Evolutionary conservation across 2,888 invertebrate genomes (phyloP).

Genomic region (Pyralis farinalis): DNA sequence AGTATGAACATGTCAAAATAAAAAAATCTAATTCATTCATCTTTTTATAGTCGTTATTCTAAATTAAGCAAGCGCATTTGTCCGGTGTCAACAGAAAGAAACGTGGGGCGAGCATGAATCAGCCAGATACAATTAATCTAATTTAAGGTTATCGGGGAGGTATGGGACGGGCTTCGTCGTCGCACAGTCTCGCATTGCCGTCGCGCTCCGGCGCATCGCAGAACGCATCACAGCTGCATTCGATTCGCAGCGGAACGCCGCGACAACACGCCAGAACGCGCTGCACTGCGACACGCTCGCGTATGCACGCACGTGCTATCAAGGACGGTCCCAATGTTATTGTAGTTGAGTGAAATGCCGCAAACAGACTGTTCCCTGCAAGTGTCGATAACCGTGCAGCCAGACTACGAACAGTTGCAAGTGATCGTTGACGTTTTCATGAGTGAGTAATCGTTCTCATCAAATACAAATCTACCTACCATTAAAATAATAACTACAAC

Average conservation of each 20-base stretch:
- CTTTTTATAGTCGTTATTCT: conserved; percentile 49
- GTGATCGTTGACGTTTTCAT: conserved; percentile 78
- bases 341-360: conserved; percentile 71
- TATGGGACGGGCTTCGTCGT: conserved; percentile 59
- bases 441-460: conserved; percentile 56
- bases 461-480: too few relatives aligned
- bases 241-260: conserved; percentile 23
- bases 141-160: conserved; percentile 77
- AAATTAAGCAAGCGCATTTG: conserved; percentile 64
- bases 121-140: conserved; percentile 78
- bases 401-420: conserved; percentile 57
- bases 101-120: conserved; percentile 65
- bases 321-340: conserved; percentile 43
- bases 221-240: conserved; percentile 31
- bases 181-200: conserved; percentile 70
- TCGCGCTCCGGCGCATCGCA: conserved; percentile 51
- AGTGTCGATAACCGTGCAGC: conserved; percentile 72
- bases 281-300: conserved; percentile 17
- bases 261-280: conserved; percentile 16
- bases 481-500: too few relatives aligned
- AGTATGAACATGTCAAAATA: conserved; percentile 17
- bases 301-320: conserved; percentile 25
- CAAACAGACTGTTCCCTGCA: conserved; percentile 73
- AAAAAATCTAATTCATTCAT: conserved; percentile 44
- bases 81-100: conserved; percentile 66